Evolutionary conservation across 2,888 invertebrate genomes (phyloP), one percentile per base, ranked within the genome.

Genomic region (Leucophenga montana): DNA sequence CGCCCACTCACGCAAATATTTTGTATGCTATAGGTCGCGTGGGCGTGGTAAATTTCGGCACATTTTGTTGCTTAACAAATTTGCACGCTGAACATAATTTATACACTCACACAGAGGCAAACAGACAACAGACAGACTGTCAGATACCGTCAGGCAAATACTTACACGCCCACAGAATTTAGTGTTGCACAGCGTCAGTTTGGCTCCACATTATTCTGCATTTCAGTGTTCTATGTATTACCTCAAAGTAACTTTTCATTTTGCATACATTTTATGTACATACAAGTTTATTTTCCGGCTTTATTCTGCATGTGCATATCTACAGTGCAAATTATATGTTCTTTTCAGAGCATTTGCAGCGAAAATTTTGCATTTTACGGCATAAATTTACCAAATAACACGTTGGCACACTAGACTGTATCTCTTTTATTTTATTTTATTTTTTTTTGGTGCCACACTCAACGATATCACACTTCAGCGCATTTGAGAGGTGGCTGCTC

Each of bases 51-150:
- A 69, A 68, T 44, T 69, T 46, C 68, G 20, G 69, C 71, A 48
- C 14, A 72, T 69, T 75, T 72, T 80, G 75, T 83, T 81, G 81
- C 81, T 83, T 84, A 84, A 78, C 74, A 84, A 81, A 81, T 84
- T 83, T 75, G 74, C 72, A 67, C 72, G 71, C 69, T 79, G 22
- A 46, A 79, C 78, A 84, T 84, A 78, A 78, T 79, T 83, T 71
- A 79, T 27, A 67, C 18, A 4, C 50, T 16, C n/a, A 11, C 13
- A 16, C 50, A 50, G 16, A n/a, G 50, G 50, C 50, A 50, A 50
- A 50, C 16, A 48, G 48, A 50, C 4, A 6, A 50, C 8, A 50
- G 16, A n/a, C 14, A 18, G 13, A 75, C 57, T 73, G 69, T 39
- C 68, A 5, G 65, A 69, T 69, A 22, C 54, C 56, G 53, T 56